Base-by-base conservation (phyloP, 2,113 vertebrate genomes). In the Ictidomys tridecemlineatus region DNA sequence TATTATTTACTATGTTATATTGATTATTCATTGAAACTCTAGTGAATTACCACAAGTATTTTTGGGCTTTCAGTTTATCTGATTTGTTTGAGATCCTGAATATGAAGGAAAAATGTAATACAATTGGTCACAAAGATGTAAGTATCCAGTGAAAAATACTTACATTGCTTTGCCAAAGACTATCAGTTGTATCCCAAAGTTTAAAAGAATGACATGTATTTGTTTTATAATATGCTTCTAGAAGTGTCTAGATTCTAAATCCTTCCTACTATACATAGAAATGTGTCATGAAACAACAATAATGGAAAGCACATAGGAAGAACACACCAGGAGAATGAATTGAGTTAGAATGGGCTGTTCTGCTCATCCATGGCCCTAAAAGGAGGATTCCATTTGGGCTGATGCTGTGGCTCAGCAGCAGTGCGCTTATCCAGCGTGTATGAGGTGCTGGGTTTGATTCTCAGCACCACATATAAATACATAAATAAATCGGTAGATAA, bases 321-420 rank as follows among this genome's bases (percentile, higher is more conserved):
- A 85, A 48, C 1, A 24, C 8, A 39, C 34, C 11, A 10, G 53
- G 65, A 65, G 9, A 90, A 16, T 24, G 65, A 53, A 42, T n/a
- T 76, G 4, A 5, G 0, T 53, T 83, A 8, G 0, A 45, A 6
- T 30, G 18, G 28, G 8, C 14, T 28, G 0, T 58, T 45, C 45
- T 89, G 4, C 7, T 58, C 39, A 77, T 51, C 30, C 17, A 14
- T 72, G 28, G 1, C 7, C 67, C 28, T 80, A 45, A 51, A 90
- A 92, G 89, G 17, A 90, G 26, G 4, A 87, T 20, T 13, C 1
- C 10, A 48, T 8, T 78, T 84, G 48, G 48, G 48, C 48, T 51
- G 48, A 12, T 51, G 48, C 12, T 51, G 48, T 51, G 48, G 48
- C 48, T 51, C 48, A 13, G 48, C 12, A 13, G 48, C 48, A 51